phyloP scores from a whole-genome alignment of 2,888 invertebrate species.

The Drosophila pseudotalamancana region DNA sequence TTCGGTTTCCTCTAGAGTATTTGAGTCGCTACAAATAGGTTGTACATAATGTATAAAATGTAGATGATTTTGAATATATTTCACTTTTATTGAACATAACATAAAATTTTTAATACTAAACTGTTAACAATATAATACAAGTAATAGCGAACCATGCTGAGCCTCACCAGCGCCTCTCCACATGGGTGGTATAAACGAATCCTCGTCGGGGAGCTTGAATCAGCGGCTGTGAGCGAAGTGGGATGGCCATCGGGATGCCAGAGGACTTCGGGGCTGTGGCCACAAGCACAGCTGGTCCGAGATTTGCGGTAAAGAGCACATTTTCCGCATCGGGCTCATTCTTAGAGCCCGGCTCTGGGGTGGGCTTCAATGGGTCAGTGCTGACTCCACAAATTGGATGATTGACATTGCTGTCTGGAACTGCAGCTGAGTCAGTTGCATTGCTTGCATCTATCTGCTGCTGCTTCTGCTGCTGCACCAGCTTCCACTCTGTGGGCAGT shows the following conservation, averaged over 20 bases:
- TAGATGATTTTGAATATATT: constrained; percentile 12
- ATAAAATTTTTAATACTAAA: constrained; percentile 22
- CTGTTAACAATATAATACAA: constrained; percentile 34
- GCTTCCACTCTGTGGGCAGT: constrained; percentile 65
- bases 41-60: not conserved
- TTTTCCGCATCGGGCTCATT: constrained; percentile 77
- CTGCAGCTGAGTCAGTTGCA: not conserved
- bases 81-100: constrained; percentile 4
- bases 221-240: constrained; percentile 63
- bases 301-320: constrained; percentile 63
- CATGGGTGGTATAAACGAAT: constrained; percentile 58
- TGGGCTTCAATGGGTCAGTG: constrained; percentile 77
- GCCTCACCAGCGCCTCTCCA: constrained; percentile 69
- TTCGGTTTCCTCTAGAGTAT: not conserved
- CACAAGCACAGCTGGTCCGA: constrained; percentile 52
- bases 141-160: not conserved
- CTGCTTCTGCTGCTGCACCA: constrained; percentile 10
- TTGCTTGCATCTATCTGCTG: constrained; percentile 23
- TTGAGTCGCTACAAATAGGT: constrained; percentile 4
- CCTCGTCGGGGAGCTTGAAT: constrained; percentile 50
- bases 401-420: constrained; percentile 54
- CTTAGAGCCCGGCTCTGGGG: constrained; percentile 67
- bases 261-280: constrained; percentile 43
- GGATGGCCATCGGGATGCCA: constrained; percentile 65
- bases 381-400: constrained; percentile 79